Evolutionary conservation across 2,888 invertebrate genomes (phyloP).

Genomic region (Crossocerus cetratus): DNA sequence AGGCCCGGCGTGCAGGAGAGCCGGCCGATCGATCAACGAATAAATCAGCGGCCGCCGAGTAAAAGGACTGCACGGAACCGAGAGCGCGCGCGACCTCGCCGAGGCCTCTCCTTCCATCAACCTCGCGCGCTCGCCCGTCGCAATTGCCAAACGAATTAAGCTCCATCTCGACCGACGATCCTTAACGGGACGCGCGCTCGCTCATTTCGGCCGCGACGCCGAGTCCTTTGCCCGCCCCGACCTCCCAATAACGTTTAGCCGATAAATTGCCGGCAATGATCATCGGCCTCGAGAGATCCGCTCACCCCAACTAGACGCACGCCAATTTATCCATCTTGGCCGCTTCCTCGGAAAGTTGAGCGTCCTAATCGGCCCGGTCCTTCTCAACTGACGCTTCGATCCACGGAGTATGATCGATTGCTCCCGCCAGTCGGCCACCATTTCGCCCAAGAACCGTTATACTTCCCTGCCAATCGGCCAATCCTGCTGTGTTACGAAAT

Average conservation of each 20-base stretch:
- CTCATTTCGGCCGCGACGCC: background rate
- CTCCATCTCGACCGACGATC: slow-evolving; percentile 14
- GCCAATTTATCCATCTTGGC: background rate
- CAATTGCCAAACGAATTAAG: slow-evolving; percentile 7
- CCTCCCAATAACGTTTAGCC: background rate
- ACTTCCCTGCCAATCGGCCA: too few relatives aligned
- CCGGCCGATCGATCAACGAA: slow-evolving; percentile 47
- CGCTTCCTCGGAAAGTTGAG: background rate
- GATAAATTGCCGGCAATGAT: slow-evolving; percentile 1
- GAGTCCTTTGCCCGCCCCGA: background rate
- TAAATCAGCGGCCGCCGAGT: slow-evolving; percentile 36
- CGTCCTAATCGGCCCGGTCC: background rate
- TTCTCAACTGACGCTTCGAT: background rate
- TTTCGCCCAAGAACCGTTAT: too few relatives aligned
- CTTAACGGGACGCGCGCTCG: slow-evolving; percentile 1
- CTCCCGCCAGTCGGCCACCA: background rate
- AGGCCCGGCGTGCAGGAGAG: slow-evolving; percentile 36
- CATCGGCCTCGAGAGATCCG: background rate
- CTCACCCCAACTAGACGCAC: background rate
- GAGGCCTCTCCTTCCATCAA: background rate
- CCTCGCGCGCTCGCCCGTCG: background rate
- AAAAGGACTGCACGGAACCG: slow-evolving; percentile 43
- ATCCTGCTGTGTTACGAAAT: too few relatives aligned
- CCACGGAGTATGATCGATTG: background rate
- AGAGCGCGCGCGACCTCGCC: slow-evolving; percentile 40